phyloP scores from a whole-genome alignment of 2,113 vertebrate species.

The Phainopepla nitens region DNA sequence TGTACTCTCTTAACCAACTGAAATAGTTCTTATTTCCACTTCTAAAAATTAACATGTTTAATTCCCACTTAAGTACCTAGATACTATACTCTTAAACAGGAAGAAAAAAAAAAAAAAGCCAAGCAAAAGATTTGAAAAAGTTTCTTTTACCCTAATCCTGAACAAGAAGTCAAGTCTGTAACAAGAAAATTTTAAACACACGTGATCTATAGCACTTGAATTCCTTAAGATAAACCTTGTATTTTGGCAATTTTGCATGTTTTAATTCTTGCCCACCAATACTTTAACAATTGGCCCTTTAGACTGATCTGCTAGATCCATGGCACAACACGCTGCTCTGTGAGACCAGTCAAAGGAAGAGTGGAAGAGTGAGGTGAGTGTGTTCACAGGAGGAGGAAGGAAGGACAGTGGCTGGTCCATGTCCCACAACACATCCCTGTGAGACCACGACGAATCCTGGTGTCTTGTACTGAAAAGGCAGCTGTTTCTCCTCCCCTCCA shows the following conservation, averaged over 20 bases:
- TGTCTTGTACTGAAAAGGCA: neutral
- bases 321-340: fast-evolving
- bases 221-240: neutral
- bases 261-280: neutral
- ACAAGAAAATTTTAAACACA: neutral
- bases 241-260: neutral
- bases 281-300: neutral
- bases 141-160: neutral
- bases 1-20: neutral
- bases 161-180: neutral
- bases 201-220: neutral
- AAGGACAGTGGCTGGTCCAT: neutral
- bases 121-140: neutral
- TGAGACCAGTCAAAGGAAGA: neutral
- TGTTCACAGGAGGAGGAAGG: neutral
- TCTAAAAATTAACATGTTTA: neutral
- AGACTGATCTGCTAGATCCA: neutral
- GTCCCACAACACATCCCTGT: neutral
- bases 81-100: neutral
- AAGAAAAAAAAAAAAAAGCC: neutral
- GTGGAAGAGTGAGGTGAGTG: neutral
- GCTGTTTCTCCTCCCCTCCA: conserved; percentile 45
- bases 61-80: neutral
- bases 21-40: neutral
- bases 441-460: neutral